Percentiles rank a stretch among this genome's conserved stretches.
These are phyloP conservation scores for Spongilla lacustris DNA, from an alignment of 37 sponge, comb jelly and placozoan species.

Conservation along the genomic window DNA sequence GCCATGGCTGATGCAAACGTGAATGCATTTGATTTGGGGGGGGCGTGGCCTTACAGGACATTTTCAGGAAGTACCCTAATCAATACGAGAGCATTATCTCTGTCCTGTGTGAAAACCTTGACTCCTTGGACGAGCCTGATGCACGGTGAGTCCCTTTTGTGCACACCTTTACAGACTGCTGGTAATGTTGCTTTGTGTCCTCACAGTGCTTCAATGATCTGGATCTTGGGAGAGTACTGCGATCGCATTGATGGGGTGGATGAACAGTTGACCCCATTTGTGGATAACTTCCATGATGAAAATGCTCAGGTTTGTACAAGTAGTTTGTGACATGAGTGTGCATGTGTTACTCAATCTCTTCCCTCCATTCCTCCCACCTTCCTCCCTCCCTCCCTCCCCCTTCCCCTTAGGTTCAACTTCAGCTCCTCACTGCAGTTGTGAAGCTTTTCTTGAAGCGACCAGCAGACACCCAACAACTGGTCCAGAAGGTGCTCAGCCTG, in stretches of 20 bases:
- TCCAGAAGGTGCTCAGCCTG: slow-evolving; percentile 91
- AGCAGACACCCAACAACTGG: slow-evolving; percentile 91
- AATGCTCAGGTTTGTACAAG: slow-evolving; percentile 65
- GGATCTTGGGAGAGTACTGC: slow-evolving; percentile 99
- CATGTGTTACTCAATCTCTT: not conserved
- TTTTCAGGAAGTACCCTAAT: slow-evolving; percentile 98
- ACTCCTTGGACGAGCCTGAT: slow-evolving; percentile 99
- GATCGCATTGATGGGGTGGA: slow-evolving; percentile 96
- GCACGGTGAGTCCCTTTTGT: slow-evolving; percentile 65
- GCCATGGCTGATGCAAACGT: not conserved
- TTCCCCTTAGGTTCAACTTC: slow-evolving; percentile 85
- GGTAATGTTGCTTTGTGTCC: not conserved
- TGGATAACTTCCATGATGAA: slow-evolving; percentile 96
- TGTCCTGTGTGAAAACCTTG: slow-evolving; percentile 96
- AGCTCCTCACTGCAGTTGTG: slow-evolving; percentile 94
- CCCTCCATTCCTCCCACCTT: not conserved
- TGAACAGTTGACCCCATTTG: slow-evolving; percentile 87
- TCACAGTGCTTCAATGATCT: slow-evolving; percentile 97
- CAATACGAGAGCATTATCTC: slow-evolving; percentile 98
- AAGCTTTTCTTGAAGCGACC: slow-evolving; percentile 98
- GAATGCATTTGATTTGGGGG: slow-evolving; percentile 2
- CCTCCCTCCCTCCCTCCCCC: not conserved
- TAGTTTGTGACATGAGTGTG: not conserved
- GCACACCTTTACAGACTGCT: not conserved
- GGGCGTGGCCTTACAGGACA: slow-evolving; percentile 76